Base-by-base conservation (phyloP, 2,797 vertebrate genomes). In the Micrastur ruficollis region DNA sequence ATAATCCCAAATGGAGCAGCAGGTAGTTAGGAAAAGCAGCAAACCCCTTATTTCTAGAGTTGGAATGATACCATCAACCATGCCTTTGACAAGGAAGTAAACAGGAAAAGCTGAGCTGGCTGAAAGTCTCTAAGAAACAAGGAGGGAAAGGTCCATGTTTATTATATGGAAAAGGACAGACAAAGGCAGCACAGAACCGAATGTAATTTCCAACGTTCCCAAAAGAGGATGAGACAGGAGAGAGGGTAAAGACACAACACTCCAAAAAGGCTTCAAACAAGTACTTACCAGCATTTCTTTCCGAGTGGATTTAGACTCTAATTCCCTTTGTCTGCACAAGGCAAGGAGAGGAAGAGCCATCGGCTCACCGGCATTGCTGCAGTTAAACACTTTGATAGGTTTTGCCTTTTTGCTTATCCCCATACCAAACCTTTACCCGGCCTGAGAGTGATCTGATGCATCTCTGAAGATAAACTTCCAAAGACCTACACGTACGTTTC, bases 151-250 rank as follows among this genome's bases (percentile, higher is more conserved):
- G 91, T 87, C 96, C 92, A 83, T 95, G 93, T 97, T 98, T 97
- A 97, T 91, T 55, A 92, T 94, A 92, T 90, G 95, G 96, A 93
- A 97, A 97, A 97, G 92, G 79, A 96, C 92, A 97, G 87, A 95
- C 95, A 98, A 91, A 95, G 93, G 68, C 88, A 96, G 92, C 94
- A 96, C 76, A 97, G 94, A 97, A 86, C 89, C 91, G 70, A 94
- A 88, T 87, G 95, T 95, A 98, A 98, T 98, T 97, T 98, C 96
- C 97, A 97, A 95, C 87, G 67, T 86, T 97, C 86, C 94, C 95
- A 95, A 97, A 98, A 96, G 86, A 73, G 92, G 90, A 96, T 90
- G 89, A 97, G 93, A 94, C 96, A 98, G 96, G 81, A 96, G 81
- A 83, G 52, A 81, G 91, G 62, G 36, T 90, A 93, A 84, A 97